Base-by-base conservation (phyloP, 2,797 vertebrate species). In the Hylomyscus alleni region DNA sequence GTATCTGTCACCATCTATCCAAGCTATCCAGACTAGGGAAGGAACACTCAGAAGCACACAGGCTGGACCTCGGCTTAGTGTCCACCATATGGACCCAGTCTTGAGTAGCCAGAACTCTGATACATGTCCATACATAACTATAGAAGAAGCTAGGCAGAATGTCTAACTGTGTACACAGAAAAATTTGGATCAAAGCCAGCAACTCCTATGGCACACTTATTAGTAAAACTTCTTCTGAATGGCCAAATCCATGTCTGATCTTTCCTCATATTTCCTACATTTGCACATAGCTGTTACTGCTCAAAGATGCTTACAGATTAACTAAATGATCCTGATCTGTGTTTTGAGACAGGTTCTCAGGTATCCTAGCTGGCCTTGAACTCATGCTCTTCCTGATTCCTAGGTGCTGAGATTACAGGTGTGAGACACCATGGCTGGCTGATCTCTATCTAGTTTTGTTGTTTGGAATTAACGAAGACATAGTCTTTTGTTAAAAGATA, bases 211-310 rank as follows among this genome's bases (percentile, higher is more conserved):
- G 52, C 11, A 13, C 81, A 72, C 54, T 94, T 83, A 87, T 94
- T 86, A 54, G 89, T 84, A 52, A 17, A 89, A 52, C n/a, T 91
- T 93, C 3, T 94, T 20, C 73, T 15, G n/a, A 69, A 93, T 86
- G 88, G n/a, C n/a, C 65, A 50, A 91, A 69, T 40, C 34, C 31
- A 47, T 44, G 14, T 81, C 72, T 83, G 67, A 47, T 12, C 54
- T 34, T 93, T 72, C 17, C 29, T 58, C 47, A 87, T 4, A 72
- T 8, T 77, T 86, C 40, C 44, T 83, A 34, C 0, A 83, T 54
- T 88, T 80, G 17, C 50, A 69, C 0, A 19, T 62, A 22, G n/a
- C 50, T 84, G 8, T 47, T 65, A 9, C 6, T 56, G 4, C 10
- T 94, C 3, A 37, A 9, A 93, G 60, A 69, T 90, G 75, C 40